Evolutionary conservation across 1,140 invertebrate species (phyloP).

Genomic region (Saccostrea glomerata): DNA sequence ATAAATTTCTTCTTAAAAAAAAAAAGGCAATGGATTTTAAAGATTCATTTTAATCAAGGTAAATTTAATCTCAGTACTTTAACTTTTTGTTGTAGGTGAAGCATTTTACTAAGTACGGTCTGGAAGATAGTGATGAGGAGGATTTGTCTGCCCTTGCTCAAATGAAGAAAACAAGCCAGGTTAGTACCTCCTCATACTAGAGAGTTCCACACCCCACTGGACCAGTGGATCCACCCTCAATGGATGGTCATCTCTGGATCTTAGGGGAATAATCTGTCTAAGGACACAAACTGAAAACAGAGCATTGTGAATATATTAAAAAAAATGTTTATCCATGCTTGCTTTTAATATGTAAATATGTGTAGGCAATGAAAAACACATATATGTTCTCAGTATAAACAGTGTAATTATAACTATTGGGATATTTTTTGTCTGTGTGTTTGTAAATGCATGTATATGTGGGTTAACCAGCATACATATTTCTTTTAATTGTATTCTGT

Average conservation of each 20-base stretch:
- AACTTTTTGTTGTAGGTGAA: conserved; percentile 84
- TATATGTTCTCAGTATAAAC: too few species aligned
- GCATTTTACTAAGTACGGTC: conserved; percentile 98
- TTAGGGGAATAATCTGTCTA: background rate
- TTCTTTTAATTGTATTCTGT: too few species aligned
- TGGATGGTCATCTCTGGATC: conserved; percentile 45
- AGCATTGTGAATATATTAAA: background rate
- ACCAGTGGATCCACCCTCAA: conserved; percentile 40
- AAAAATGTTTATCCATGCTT: too few species aligned
- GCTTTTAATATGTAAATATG: too few species aligned
- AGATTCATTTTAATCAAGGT: background rate
- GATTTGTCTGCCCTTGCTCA: conserved; percentile 76
- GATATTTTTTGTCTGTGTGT: too few species aligned
- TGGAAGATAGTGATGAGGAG: conserved; percentile 90
- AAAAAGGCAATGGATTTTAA: background rate
- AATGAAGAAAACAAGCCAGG: conserved; percentile 64
- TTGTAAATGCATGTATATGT: too few species aligned
- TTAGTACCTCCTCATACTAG: conserved; percentile 42
- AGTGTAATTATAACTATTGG: too few species aligned
- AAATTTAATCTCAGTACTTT: background rate
- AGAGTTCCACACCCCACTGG: conserved; percentile 7
- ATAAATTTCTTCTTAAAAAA: too few species aligned
- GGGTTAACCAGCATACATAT: too few species aligned
- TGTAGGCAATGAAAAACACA: too few species aligned
- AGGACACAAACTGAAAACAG: background rate